Base-by-base conservation (phyloP, 2,113 vertebrate species). In the Amia ocellicauda region DNA sequence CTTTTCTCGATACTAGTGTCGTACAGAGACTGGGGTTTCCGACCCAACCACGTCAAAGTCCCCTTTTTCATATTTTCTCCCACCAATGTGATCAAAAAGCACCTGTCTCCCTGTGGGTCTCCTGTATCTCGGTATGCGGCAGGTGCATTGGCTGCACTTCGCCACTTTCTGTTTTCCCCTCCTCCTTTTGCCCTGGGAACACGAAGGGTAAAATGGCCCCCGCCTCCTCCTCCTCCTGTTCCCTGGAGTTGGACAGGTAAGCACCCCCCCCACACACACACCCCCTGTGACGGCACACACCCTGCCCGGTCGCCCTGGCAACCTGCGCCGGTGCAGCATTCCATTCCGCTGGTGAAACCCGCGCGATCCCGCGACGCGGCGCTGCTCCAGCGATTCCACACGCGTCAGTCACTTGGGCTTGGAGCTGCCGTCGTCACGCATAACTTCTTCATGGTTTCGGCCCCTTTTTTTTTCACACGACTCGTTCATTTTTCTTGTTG, bases 1-100 rank as follows among this genome's bases (percentile, higher is more conserved):
- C 68, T 80, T 58, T 80, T 70, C 70, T 82, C 74, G 52, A 83
- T 24, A 17, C 54, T 83, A 69, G 80, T 82, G 80, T 80, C 87
- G 69, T 82, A 89, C 2, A 89, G 84, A 43, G 78, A 82, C 2
- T 60, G 74, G 56, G 70, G 85, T 75, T 84, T 89, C 52, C 80
- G 82, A 70, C 80, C 69, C 74, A 64, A 89, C 79, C 36, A 4
- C 3, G 43, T 84, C 40, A 81, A 41, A 42, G 72, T 0, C 23
- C 80, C 73, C 60, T 42, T 88, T 79, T 82, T 90, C 86, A 90
- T 90, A 60, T 17, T 78, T 22, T 2, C 16, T 47, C 23, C 20
- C 7, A 47, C 1, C 16, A 28, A 51, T 0, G 2, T 11, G 29
- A 47, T 17, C 27, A 17, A 7, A 16, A 58, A 28, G 11, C 31